Conservation (phyloP, 1,140 invertebrate genomes). For the Anadara kagoshimensis region DNA sequence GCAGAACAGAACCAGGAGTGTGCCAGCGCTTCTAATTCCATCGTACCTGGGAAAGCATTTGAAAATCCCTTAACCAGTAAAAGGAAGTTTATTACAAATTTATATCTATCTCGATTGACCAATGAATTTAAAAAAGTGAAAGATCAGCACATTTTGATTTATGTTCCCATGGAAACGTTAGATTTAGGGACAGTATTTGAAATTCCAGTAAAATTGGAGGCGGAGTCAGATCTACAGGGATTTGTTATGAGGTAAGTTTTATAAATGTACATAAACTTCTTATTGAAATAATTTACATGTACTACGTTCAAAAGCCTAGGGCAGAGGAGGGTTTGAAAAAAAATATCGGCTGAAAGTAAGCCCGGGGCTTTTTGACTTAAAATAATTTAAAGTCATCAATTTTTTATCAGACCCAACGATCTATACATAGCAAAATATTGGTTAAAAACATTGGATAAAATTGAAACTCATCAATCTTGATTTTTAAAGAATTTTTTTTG, state of each 20-base stretch:
- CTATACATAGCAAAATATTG: no score
- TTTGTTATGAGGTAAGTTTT: conserved; percentile 86
- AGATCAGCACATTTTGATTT: conserved; percentile 55
- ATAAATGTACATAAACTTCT: no score
- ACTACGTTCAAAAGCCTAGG: no score
- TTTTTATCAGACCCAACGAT: no score
- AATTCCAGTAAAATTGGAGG: conserved; percentile 59
- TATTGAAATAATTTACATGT: no score
- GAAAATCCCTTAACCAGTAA: conserved; percentile 37
- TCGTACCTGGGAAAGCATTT: conserved; percentile 48
- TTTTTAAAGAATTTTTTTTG: no score
- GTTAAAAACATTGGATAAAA: no score
- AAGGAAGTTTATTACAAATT: conserved; percentile 48
- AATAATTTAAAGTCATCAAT: no score
- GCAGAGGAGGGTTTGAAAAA: no score
- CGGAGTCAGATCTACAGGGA: conserved; percentile 74
- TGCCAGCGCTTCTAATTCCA: conserved; percentile 59
- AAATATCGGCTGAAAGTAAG: no score
- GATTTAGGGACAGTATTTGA: conserved; percentile 52
- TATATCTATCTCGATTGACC: conserved; percentile 37
- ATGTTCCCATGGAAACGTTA: conserved; percentile 49
- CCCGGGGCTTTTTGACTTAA: no score
- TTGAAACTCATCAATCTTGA: no score
- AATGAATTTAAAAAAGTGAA: conserved; percentile 44
- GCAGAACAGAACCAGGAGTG: conserved; percentile 61